Evolutionary conservation across 2,797 vertebrate species (phyloP).

Genomic region (Brachyrhaphis roseni): DNA sequence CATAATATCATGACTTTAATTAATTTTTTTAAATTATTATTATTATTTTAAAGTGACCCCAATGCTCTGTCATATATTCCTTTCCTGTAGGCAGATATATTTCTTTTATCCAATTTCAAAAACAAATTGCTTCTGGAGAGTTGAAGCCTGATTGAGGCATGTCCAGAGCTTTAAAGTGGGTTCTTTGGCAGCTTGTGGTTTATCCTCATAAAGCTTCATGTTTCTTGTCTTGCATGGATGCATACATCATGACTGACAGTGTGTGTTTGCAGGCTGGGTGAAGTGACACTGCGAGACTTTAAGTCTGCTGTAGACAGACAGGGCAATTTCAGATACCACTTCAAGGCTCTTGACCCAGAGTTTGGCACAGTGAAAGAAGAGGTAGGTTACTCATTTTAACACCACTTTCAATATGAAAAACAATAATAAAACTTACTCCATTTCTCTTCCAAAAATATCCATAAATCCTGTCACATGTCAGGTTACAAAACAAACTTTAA

Average conservation of each 20-base stretch:
- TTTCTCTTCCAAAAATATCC: not conserved
- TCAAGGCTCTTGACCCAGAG: constrained; percentile 98
- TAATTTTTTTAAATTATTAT: no score
- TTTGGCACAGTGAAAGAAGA: constrained; percentile 99
- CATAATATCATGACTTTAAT: no score
- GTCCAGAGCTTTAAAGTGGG: constrained; percentile 14
- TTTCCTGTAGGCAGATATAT: not conserved
- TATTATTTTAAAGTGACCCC: no score
- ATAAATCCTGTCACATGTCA: not conserved
- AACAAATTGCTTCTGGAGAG: constrained; percentile 24
- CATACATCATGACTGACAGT: constrained; percentile 42
- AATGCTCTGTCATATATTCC: no score
- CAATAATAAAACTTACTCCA: not conserved
- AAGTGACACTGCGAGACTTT: constrained; percentile 95
- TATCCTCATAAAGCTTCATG: constrained; percentile 23
- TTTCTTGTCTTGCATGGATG: constrained; percentile 29
- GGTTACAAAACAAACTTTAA: not conserved
- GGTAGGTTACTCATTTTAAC: constrained; percentile 76
- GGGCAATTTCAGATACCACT: constrained; percentile 95
- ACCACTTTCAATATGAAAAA: constrained; percentile 32
- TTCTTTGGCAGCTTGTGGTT: constrained; percentile 24
- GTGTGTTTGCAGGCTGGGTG: constrained; percentile 87
- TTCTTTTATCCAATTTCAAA: constrained; percentile 12
- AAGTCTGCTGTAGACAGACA: constrained; percentile 94
- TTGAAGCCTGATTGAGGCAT: constrained; percentile 22